Base-by-base conservation (phyloP, 2,797 vertebrate genomes). In the Hozukius guyotensis region DNA sequence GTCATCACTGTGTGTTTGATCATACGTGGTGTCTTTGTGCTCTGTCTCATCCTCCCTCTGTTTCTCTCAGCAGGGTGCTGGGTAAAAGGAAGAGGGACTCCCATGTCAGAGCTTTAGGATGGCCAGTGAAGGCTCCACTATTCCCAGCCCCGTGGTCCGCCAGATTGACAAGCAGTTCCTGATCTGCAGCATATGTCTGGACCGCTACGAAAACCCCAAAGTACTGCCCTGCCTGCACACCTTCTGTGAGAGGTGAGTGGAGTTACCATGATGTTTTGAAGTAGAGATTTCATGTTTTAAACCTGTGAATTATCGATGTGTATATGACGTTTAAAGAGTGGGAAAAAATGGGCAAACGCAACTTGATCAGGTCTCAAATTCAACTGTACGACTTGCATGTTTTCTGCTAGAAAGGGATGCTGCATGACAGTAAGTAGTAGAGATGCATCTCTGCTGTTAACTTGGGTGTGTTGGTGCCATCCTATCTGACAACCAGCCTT, bases 91-190 rank as follows among this genome's bases (percentile, higher is more conserved):
- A 96, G 90, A 89, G 79, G 90, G 94, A 96, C 95, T 90, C 94
- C 87, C 92, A 94, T 97, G 96, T 96, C 96, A 96, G 93, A 96
- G 96, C 92, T 95, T 97, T 98, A 99, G 97, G 96, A 99, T 99
- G 98, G 98, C 97, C 96, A 98, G 96, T 96, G 98, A 99, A 96
- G 95, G 96, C 92, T 94, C 97, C 93, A 97, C 94, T 94, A 96
- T 99, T 94, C 97, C 98, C 91, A 99, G 97, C 91, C 99, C 98
- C 38, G 98, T 99, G 90, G 98, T 99, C 82, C 97, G 97, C 91
- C 98, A 99, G 96, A 99, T 99, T 78, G 98, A 99, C 96, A 99
- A 99, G 95, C 98, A 99, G 95, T 99, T 99, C 97, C 92, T 99
- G 96, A 99, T 99, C 95, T 99, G 99, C 94, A 99, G 99, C 95